Percentiles rank a stretch among this genome's conserved stretches.
These are phyloP conservation scores for Notolepis coatsorum DNA, from an alignment of 2,797 vertebrate species.

Conservation along the genomic window DNA sequence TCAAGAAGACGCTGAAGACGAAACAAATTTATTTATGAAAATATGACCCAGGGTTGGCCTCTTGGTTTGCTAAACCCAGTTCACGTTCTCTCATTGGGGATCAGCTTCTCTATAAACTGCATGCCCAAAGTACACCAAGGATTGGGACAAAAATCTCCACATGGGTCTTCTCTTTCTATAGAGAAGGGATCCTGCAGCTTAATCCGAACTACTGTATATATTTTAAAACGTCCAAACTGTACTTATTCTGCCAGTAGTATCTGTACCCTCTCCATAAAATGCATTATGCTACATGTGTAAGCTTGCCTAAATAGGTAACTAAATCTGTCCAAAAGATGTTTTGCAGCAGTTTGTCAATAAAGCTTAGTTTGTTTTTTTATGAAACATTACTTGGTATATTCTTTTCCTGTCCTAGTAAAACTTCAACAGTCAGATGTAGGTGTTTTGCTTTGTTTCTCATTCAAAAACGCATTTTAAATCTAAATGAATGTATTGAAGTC, in stretches of 20 bases:
- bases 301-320: conserved; percentile 99
- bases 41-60: conserved; percentile 60
- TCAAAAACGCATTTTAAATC: conserved; percentile 85
- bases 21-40: conserved; percentile 66
- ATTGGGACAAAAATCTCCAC: conserved; percentile 89
- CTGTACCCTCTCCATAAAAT: conserved; percentile 96
- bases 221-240: conserved; percentile 89
- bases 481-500: conserved; percentile 87
- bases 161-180: conserved; percentile 86
- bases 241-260: conserved; percentile 90
- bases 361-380: conserved; percentile 99
- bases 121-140: conserved; percentile 82
- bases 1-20: conserved; percentile 68
- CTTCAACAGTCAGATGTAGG: conserved; percentile 85
- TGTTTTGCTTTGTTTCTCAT: conserved; percentile 85
- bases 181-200: conserved; percentile 99
- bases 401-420: conserved; percentile 90
- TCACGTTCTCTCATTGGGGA: conserved; percentile 73
- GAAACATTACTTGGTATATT: conserved; percentile 97
- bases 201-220: conserved; percentile 92
- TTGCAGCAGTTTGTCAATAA: conserved; percentile 99
- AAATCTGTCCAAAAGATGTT: conserved; percentile 97
- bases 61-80: conserved; percentile 66
- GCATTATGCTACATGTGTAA: conserved; percentile 99
- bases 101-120: conserved; percentile 82